Evolutionary conservation across 2,797 vertebrate species (phyloP).

Genomic region (Chromis chromis): DNA sequence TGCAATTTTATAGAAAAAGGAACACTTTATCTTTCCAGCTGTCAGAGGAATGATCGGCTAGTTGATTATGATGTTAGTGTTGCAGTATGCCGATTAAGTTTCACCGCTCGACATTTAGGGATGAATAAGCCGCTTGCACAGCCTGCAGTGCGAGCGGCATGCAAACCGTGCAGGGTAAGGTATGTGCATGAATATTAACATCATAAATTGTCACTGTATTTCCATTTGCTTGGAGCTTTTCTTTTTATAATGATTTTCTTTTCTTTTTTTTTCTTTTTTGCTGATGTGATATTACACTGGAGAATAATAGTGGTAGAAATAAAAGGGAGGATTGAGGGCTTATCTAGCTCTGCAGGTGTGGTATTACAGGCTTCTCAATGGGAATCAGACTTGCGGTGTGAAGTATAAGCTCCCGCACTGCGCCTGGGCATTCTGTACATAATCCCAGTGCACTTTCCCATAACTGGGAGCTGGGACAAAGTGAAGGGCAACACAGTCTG

Average conservation of each 20-base stretch:
- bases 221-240: constrained; percentile 49
- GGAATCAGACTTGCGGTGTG: constrained; percentile 66
- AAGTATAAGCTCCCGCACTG: constrained; percentile 68
- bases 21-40: constrained; percentile 62
- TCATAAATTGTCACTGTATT: constrained; percentile 39
- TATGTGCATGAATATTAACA: constrained; percentile 50
- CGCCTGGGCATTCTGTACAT: constrained; percentile 52
- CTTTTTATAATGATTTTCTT: constrained; percentile 43
- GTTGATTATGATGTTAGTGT: constrained; percentile 61
- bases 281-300: constrained; percentile 52
- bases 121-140: constrained; percentile 18
- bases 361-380: constrained; percentile 70
- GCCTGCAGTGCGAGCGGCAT: constrained; percentile 32
- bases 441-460: constrained; percentile 70
- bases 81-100: constrained; percentile 34
- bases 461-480: constrained; percentile 68
- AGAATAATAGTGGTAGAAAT: constrained; percentile 64
- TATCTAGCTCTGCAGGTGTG: constrained; percentile 74
- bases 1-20: constrained; percentile 44
- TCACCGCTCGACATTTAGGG: constrained; percentile 32
- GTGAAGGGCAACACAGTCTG: constrained; percentile 64
- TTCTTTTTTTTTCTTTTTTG: constrained; percentile 27
- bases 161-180: constrained; percentile 25
- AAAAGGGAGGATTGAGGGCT: constrained; percentile 68
- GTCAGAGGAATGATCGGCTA: constrained; percentile 59